These are phyloP conservation scores for Leptura quadrifasciata DNA, from an alignment of 2,888 invertebrate species.

Conservation along the genomic window DNA sequence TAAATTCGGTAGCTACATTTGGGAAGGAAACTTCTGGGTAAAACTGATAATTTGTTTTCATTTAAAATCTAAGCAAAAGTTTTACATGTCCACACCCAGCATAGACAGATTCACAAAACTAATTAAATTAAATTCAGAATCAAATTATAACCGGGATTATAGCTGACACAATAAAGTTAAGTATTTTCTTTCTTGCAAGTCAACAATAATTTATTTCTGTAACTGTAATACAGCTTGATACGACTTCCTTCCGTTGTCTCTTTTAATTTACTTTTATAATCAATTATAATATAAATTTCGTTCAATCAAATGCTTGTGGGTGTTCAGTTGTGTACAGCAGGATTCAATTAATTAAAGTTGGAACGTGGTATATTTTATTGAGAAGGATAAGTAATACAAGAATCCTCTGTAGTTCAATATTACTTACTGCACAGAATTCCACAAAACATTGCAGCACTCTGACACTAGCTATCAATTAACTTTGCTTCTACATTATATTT, in stretches of 20 bases:
- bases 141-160: background rate
- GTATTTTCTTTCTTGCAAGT: background rate
- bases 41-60: too few species aligned
- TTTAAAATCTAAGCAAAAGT: too few species aligned
- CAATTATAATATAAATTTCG: conserved; percentile 20
- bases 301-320: conserved; percentile 31
- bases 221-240: background rate
- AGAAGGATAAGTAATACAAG: conserved; percentile 11
- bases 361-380: conserved; percentile 2
- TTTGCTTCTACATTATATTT: background rate
- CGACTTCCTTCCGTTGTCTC: background rate
- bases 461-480: background rate
- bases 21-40: too few species aligned
- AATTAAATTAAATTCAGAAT: background rate
- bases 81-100: too few species aligned
- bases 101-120: background rate
- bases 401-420: background rate
- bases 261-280: conserved; percentile 10
- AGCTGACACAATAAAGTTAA: background rate
- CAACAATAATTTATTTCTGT: conserved; percentile 2
- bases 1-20: too few species aligned
- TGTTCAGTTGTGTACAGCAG: conserved; percentile 15
- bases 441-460: background rate
- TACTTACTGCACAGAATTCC: background rate
- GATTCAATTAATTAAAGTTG: conserved; percentile 24